Evolutionary conservation across 2,888 invertebrate species (phyloP).

Genomic region (Acrobasis consociella): DNA sequence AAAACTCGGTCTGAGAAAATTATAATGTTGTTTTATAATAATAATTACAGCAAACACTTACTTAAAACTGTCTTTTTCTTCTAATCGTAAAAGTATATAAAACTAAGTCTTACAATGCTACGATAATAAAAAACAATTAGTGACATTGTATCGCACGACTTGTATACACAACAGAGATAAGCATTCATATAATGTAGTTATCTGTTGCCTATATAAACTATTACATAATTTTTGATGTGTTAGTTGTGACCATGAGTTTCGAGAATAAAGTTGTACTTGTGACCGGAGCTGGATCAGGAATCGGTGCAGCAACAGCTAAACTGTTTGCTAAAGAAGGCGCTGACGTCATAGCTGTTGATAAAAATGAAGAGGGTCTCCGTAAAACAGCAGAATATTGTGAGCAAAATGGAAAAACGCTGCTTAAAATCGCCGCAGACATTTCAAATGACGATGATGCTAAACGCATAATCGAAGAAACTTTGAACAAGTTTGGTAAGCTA

Average conservation of each 20-base stretch:
- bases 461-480: slow-evolving; percentile 33
- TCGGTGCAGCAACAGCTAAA: slow-evolving; percentile 34
- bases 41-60: too few relatives aligned
- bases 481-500: slow-evolving; percentile 35
- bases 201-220: not conserved
- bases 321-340: slow-evolving; percentile 34
- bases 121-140: too few relatives aligned
- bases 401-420: slow-evolving; percentile 21
- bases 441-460: slow-evolving; percentile 31
- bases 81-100: too few relatives aligned
- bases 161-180: not conserved
- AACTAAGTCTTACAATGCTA: too few relatives aligned
- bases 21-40: too few relatives aligned
- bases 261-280: slow-evolving; percentile 31
- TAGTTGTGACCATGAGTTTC: slow-evolving; percentile 18
- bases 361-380: slow-evolving; percentile 35
- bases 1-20: too few relatives aligned
- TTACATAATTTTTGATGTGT: not conserved
- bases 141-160: too few relatives aligned
- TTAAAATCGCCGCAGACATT: slow-evolving; percentile 35
- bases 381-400: slow-evolving; percentile 24
- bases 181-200: not conserved
- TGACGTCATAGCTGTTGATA: slow-evolving; percentile 34
- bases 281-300: slow-evolving; percentile 38
- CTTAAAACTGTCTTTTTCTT: too few relatives aligned